Base-by-base conservation (phyloP, 1,140 invertebrate species). In the Bombus picipes region DNA sequence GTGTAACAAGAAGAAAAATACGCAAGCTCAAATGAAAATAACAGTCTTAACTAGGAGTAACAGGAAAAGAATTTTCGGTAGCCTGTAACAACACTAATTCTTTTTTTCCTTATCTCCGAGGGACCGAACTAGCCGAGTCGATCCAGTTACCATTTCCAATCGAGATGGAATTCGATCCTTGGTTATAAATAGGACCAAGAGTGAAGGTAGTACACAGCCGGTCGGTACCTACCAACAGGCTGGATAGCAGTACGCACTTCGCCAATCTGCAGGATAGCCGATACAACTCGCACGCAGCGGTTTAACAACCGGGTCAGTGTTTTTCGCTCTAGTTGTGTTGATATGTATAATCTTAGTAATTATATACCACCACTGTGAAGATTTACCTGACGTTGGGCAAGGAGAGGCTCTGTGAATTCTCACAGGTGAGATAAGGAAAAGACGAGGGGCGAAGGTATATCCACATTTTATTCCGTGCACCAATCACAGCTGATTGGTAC, bases 311-410 rank as follows among this genome's bases (percentile, higher is more conserved):
- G 87, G 92, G 91, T 92, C 92, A 92, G 87, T 90, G 85, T 93
- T 94, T 93, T 94, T 94, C 93, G 92, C 92, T 93, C 93, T 87
- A 94, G 91, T 94, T 94, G 93, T 90, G 91, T 92, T 92, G 92
- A 94, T 94, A 93, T 94, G 91, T 94, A 93, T 94, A 93, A 93
- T 94, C 93, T 91, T 81, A 83, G 89, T 94, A 92, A 94, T 93
- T 94, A 94, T 92, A 94, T 92, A 93, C 86, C 87, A 83, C 82
- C 80, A 84, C 57, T 37, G n/a, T 25, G 59, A 78, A 66, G 59
- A 78, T 78, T 78, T 78, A 78, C 62, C 59, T 39, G 75, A 41
- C 75, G 43, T 77, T 59, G 37, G 32, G 6, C 34, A 15, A 25
- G n/a, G 34, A 78, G 9, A 59, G 75, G 9, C 18, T 77, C 34